Evolutionary conservation across 2,797 vertebrate genomes (phyloP).

Genomic region (Orestias chungarensis): DNA sequence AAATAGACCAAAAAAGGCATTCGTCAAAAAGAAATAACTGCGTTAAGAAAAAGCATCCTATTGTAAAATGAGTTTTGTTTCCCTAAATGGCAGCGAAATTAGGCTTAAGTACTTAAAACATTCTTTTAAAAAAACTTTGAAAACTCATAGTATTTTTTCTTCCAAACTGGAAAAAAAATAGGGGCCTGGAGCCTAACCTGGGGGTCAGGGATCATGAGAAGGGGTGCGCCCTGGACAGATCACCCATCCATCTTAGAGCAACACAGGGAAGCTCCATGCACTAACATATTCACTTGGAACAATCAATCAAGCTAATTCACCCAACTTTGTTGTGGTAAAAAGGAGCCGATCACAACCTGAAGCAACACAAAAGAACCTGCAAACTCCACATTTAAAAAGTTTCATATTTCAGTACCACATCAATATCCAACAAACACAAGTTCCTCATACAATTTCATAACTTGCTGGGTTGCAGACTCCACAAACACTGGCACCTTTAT

Average conservation of each 20-base stretch:
- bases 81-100: background rate
- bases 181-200: background rate
- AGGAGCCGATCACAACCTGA: background rate
- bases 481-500: background rate
- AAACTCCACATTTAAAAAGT: too few relatives aligned
- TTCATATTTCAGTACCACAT: background rate
- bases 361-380: background rate
- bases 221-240: background rate
- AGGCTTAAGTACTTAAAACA: background rate
- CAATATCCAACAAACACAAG: background rate
- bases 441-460: background rate
- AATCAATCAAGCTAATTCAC: conserved; percentile 1
- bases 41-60: background rate
- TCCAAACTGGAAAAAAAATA: too few relatives aligned
- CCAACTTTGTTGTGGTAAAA: background rate
- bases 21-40: background rate
- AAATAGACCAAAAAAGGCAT: background rate
- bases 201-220: background rate
- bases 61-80: background rate
- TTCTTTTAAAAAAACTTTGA: too few relatives aligned
- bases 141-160: background rate
- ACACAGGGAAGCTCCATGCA: background rate
- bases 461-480: background rate
- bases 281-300: background rate
- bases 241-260: conserved; percentile 5